Evolutionary conservation across 1,140 invertebrate species (phyloP).

Genomic region (Diorhabda sublineata): DNA sequence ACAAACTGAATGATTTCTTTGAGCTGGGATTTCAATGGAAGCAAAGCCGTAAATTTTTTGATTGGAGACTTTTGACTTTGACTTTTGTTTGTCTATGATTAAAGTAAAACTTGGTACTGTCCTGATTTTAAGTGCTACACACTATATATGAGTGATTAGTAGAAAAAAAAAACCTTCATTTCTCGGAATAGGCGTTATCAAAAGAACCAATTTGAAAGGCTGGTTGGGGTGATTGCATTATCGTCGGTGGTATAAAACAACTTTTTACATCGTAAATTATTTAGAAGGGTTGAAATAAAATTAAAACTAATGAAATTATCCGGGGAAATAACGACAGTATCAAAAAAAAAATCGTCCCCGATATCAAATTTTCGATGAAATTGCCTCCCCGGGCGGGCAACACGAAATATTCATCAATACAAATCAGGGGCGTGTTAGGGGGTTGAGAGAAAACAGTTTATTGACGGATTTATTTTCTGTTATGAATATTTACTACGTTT

Average conservation of each 20-base stretch:
- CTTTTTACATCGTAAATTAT: background rate
- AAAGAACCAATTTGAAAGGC: no score
- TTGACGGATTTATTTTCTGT: background rate
- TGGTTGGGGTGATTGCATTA: background rate
- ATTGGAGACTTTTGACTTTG: no score
- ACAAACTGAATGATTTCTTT: no score
- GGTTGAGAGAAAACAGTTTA: no score
- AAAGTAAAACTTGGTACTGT: no score
- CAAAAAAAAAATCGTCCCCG: background rate
- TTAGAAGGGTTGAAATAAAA: slow-evolving; percentile 2
- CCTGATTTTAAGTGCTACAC: no score
- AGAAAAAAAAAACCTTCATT: no score
- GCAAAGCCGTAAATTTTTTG: no score
- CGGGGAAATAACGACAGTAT: background rate
- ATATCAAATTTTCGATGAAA: slow-evolving; percentile 16
- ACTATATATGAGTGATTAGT: no score
- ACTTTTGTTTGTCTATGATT: no score
- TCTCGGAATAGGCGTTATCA: no score
- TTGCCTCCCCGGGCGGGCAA: slow-evolving; percentile 20
- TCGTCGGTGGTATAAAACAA: background rate
- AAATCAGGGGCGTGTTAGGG: background rate
- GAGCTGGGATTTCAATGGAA: no score
- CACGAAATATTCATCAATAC: slow-evolving; percentile 4
- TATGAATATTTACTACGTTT: background rate
- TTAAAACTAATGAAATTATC: slow-evolving; percentile 1